Conservation (phyloP, 2,113 vertebrate species). For the Gallinago paraguaiae region DNA sequence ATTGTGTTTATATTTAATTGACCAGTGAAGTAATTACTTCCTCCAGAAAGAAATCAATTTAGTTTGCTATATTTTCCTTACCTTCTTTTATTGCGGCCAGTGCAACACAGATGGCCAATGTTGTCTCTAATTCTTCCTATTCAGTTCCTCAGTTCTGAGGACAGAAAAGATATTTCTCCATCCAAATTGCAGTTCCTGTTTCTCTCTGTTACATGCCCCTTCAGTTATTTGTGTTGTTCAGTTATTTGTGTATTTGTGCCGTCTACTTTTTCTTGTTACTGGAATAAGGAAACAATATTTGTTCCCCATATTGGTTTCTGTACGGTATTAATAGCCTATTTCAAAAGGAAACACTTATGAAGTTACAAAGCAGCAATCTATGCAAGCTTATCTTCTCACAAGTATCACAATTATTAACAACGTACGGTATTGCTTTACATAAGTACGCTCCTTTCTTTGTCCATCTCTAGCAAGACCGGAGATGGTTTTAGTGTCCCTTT, state of each 20-base stretch:
- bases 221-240: background rate
- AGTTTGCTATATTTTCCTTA: background rate
- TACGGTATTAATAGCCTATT: background rate
- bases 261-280: background rate
- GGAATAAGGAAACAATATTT: background rate
- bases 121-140: constrained; percentile 3
- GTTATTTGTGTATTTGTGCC: background rate
- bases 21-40: constrained; percentile 41
- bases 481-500: background rate
- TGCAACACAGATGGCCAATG: background rate
- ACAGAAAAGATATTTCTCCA: background rate
- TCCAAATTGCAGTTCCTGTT: background rate
- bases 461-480: background rate
- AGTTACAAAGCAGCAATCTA: background rate
- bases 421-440: fast-evolving
- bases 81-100: background rate
- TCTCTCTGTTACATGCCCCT: background rate
- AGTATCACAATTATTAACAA: background rate
- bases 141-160: background rate
- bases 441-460: background rate
- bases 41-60: constrained; percentile 58
- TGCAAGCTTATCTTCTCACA: background rate
- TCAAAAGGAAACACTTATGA: background rate
- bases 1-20: constrained; percentile 56
- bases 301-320: background rate